These are phyloP conservation scores for Carassius gibelio DNA, from an alignment of 2,113 vertebrate species.

Conservation along the genomic window DNA sequence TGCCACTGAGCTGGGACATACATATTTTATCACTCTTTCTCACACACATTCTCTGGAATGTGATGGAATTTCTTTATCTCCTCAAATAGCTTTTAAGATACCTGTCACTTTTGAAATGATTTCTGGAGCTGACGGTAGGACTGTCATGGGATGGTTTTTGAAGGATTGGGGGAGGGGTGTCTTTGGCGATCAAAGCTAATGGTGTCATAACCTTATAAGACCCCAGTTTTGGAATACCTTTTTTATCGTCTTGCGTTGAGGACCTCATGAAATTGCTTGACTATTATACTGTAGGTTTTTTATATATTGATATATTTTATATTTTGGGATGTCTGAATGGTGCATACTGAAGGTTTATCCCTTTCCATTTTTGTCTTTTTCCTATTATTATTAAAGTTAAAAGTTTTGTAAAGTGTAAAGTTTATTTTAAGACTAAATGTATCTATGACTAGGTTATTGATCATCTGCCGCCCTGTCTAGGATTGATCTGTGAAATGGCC, in stretches of 20 bases:
- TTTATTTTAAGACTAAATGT: too few species aligned
- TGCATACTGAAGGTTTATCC: too few species aligned
- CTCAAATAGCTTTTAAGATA: constrained; percentile 13
- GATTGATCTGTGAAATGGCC: not conserved
- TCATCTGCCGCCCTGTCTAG: not conserved
- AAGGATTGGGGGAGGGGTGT: not conserved
- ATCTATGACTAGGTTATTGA: not conserved
- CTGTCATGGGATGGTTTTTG: not conserved
- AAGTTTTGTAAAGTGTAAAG: too few species aligned
- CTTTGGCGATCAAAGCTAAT: not conserved
- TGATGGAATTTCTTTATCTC: constrained; percentile 34
- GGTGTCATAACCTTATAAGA: not conserved
- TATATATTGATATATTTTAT: too few species aligned
- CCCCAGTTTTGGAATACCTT: not conserved
- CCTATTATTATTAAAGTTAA: not conserved
- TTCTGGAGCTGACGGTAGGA: not conserved
- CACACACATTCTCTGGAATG: not conserved
- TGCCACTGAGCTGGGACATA: constrained; percentile 57
- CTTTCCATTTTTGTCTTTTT: not conserved
- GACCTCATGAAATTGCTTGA: not conserved
- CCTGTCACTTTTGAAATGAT: not conserved
- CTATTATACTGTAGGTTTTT: too few species aligned
- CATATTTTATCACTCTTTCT: constrained; percentile 55
- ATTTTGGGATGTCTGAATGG: too few species aligned
- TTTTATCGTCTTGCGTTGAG: not conserved